Base-by-base conservation (phyloP, 2,888 invertebrate genomes). In the Alloplasta piceator region DNA sequence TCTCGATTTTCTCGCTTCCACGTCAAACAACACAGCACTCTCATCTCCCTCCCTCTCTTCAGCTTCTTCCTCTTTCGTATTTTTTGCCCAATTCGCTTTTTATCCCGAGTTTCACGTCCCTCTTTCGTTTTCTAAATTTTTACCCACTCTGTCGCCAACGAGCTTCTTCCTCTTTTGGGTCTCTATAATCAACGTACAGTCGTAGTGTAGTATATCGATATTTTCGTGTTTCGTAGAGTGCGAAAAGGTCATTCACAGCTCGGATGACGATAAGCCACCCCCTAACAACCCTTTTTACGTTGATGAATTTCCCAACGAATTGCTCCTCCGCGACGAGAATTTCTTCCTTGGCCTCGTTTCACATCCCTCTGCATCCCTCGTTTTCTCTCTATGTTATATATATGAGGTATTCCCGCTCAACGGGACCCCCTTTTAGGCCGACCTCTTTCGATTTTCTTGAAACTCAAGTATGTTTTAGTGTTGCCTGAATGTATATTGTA, bases 221-320 rank as follows among this genome's bases (percentile, higher is more conserved):
- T 26, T 26, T 26, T 26, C n/a, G 26, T 26, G 26, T 74, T 81
- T 78, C 63, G 71, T 81, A 70, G 41, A 55, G 70, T 68, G 78
- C 60, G 70, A 78, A 74, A 26, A 58, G 70, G 78, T 81, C 81
- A 43, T 78, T 81, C 78, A 64, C 68, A 64, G 64, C 55, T 61
- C 75, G 52, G 66, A 67, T 68, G 56, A 56, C 50, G 52, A 64
- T 61, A 50, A 38, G 12, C 70, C 60, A 43, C 60, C 61, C 38
- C 68, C 46, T 39, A 63, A 63, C 58, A 63, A 16, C 58, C 12
- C 12, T 12, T n/a, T 50, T 50, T n/a, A n/a, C 10, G 43, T 4
- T 9, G 7, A 43, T 43, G 43, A 9, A 43, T 58, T 58, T 26
- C 5, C 14, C 50, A 52, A 66, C 38, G 39, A 43, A 60, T 50